A percentile compares a stretch with the other conserved stretches of the same genome.
Conservation (phyloP, 1,140 invertebrate species). For the Drosophila grimshawi region DNA sequence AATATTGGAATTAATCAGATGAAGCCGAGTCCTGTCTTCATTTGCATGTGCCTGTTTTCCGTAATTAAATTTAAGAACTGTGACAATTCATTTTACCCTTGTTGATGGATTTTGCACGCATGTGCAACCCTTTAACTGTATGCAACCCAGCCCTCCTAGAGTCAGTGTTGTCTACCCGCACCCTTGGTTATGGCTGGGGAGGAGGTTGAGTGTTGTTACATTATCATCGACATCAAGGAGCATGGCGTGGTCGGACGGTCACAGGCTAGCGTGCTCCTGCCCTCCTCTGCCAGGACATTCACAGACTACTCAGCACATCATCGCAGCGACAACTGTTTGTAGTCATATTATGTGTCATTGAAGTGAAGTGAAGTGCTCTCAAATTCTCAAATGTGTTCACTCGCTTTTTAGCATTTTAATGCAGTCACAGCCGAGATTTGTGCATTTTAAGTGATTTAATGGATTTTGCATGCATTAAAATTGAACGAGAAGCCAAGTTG, state of each 20-base stretch:
- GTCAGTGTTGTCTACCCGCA: conserved; percentile 6
- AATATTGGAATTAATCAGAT: neutral
- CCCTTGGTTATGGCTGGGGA: conserved; percentile 23
- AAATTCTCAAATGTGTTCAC: conserved; percentile 49
- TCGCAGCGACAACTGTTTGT: conserved; percentile 61
- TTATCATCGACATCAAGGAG: conserved; percentile 71
- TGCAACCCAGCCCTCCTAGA: conserved; percentile 9
- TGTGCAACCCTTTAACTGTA: conserved; percentile 71
- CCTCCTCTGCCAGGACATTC: conserved; percentile 45
- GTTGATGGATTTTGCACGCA: conserved; percentile 21
- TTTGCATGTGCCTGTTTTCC: conserved; percentile 37
- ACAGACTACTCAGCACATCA: conserved; percentile 48
- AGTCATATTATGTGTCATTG: conserved; percentile 80
- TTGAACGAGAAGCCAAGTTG: conserved; percentile 56
- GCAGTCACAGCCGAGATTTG: conserved; percentile 24
- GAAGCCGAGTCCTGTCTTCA: conserved; percentile 13
- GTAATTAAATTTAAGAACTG: conserved; percentile 78
- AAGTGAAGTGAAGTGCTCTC: conserved; percentile 69
- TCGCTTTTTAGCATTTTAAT: conserved; percentile 42
- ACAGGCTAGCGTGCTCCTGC: conserved; percentile 16
- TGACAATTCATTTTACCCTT: conserved; percentile 69
- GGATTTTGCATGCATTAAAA: conserved; percentile 75
- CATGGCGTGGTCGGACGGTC: conserved; percentile 11
- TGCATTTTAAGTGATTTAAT: conserved; percentile 77
- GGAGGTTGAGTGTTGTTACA: conserved; percentile 77